Conservation (phyloP, 2,888 invertebrate genomes). For the Tetragonisca angustula region DNA sequence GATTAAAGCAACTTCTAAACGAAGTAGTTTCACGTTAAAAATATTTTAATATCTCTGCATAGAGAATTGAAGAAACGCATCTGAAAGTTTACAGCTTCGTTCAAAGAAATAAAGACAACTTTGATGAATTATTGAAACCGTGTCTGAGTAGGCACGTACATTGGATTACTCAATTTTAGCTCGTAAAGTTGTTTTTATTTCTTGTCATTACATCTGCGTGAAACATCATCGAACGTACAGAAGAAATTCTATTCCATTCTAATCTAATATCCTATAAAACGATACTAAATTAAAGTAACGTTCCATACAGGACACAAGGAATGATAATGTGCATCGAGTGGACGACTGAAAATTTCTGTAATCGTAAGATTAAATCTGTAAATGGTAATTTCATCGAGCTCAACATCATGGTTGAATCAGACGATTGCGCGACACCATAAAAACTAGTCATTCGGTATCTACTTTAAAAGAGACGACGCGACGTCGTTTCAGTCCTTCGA, state of each 20-base stretch:
- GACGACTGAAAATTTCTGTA: conserved; percentile 2
- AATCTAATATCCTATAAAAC: not conserved
- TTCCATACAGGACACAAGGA: not conserved
- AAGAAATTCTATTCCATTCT: not conserved
- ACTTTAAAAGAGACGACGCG: not conserved
- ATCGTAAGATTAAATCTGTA: not conserved
- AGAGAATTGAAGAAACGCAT: too few species aligned
- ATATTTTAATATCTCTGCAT: too few species aligned
- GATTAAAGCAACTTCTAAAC: too few species aligned
- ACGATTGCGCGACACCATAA: not conserved
- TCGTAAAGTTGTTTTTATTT: too few species aligned
- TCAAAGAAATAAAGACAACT: too few species aligned
- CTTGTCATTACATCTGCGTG: too few species aligned
- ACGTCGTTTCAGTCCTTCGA: conserved; percentile 1
- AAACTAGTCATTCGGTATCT: not conserved
- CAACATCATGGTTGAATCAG: conserved; percentile 13
- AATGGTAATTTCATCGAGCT: conserved; percentile 9
- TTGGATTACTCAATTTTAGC: too few species aligned
- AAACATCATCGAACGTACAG: too few species aligned
- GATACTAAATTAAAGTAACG: not conserved
- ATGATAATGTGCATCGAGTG: not conserved
- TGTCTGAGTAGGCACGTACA: too few species aligned
- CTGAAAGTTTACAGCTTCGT: too few species aligned
- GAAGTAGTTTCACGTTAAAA: too few species aligned
- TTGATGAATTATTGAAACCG: too few species aligned